phyloP scores from a whole-genome alignment of 2,113 vertebrate genomes.

The Recurvirostra avosetta region DNA sequence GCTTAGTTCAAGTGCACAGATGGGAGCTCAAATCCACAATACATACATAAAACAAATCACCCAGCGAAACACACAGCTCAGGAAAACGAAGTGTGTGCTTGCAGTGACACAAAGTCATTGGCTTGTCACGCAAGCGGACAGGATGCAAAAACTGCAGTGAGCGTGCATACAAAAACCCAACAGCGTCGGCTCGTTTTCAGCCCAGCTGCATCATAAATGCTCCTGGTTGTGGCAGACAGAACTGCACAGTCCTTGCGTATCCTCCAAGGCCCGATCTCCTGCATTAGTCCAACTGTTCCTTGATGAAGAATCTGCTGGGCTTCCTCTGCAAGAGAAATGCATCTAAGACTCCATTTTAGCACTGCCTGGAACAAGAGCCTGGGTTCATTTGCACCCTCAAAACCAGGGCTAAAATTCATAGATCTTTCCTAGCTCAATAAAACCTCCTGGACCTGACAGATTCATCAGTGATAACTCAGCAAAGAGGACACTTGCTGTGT shows the following conservation, averaged over 20 bases:
- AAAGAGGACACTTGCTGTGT: not conserved
- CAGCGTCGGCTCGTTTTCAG: not conserved
- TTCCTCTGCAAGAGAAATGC: not conserved
- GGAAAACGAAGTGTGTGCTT: not conserved
- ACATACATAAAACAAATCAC: slow-evolving; percentile 1
- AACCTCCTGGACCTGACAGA: slow-evolving; percentile 48
- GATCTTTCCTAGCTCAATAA: slow-evolving; percentile 63
- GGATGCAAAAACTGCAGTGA: slow-evolving; percentile 36
- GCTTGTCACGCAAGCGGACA: slow-evolving; percentile 2
- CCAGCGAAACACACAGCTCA: not conserved
- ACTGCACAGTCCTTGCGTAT: not conserved
- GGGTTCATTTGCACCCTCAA: not conserved
- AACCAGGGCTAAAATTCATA: slow-evolving; percentile 52
- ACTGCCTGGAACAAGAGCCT: not conserved
- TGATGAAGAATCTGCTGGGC: not conserved
- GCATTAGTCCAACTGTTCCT: not conserved
- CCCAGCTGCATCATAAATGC: slow-evolving; percentile 31
- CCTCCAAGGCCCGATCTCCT: not conserved
- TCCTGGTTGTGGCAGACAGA: not conserved
- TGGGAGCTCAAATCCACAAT: slow-evolving; percentile 26
- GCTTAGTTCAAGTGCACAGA: slow-evolving; percentile 27
- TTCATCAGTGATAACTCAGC: slow-evolving; percentile 17
- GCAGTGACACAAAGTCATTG: slow-evolving; percentile 47
- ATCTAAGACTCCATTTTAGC: slow-evolving; percentile 49
- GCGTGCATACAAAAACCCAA: not conserved